Conservation (phyloP, 64 coral and sea anemone species). For the Montipora cactus region DNA sequence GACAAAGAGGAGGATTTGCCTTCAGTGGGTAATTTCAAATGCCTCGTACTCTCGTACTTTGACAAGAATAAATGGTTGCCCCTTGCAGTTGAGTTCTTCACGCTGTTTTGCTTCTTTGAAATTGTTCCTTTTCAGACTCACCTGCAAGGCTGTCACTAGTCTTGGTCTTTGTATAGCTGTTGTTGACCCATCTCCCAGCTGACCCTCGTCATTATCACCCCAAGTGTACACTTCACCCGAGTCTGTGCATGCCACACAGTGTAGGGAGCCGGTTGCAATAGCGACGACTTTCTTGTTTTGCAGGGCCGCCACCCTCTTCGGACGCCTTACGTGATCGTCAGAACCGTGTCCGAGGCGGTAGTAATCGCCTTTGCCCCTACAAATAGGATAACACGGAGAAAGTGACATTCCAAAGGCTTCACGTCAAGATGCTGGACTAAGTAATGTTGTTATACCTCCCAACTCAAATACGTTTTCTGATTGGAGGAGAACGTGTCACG, state of each 20-base stretch:
- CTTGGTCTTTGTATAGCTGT: conserved; percentile 94
- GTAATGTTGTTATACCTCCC: no score
- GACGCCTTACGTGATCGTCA: conserved; percentile 96
- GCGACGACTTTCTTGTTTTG: conserved; percentile 92
- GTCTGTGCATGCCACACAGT: conserved; percentile 99
- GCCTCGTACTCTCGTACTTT: no score
- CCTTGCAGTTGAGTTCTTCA: no score
- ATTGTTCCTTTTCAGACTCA: background rate
- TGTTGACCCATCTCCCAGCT: conserved; percentile 96
- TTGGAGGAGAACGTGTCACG: no score
- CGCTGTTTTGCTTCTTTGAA: no score
- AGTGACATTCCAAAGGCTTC: no score
- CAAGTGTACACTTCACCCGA: conserved; percentile 97
- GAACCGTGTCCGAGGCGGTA: conserved; percentile 96
- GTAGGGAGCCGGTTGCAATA: conserved; percentile 95
- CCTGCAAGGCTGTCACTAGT: conserved; percentile 94
- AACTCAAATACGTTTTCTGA: no score
- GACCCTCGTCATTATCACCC: conserved; percentile 99
- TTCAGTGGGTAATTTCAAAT: no score
- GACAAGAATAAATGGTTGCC: no score
- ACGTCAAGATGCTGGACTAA: no score
- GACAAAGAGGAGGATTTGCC: no score
- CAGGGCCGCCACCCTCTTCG: conserved; percentile 86
- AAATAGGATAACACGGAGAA: background rate
- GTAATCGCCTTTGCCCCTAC: conserved; percentile 97